Conservation (phyloP, 2,888 invertebrate genomes). For the Ctena decussata region DNA sequence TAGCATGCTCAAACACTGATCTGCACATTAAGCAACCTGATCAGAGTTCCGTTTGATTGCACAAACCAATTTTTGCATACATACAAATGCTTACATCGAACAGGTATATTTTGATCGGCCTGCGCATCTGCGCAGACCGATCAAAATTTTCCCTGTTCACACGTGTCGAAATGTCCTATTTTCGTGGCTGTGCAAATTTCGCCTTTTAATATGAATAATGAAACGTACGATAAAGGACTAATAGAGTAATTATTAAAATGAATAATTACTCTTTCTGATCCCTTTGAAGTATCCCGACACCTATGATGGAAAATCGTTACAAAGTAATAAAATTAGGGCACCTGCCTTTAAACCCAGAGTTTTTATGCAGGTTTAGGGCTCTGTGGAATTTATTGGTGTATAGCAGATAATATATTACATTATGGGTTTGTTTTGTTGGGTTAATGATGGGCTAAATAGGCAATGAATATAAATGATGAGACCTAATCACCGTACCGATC, state of each 20-base stretch:
- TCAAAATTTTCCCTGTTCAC: too few species aligned
- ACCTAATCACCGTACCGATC: not conserved
- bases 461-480: slow-evolving; percentile 11
- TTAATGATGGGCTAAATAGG: slow-evolving; percentile 5
- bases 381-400: slow-evolving; percentile 7
- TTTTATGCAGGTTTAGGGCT: not conserved
- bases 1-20: too few species aligned
- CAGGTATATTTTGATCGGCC: too few species aligned
- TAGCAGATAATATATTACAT: not conserved
- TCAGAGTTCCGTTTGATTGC: too few species aligned
- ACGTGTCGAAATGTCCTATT: too few species aligned
- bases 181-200: too few species aligned
- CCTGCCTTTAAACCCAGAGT: not conserved
- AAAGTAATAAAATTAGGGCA: slow-evolving; percentile 17
- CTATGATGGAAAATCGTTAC: not conserved
- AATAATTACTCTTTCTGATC: not conserved
- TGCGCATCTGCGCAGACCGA: too few species aligned
- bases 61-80: too few species aligned
- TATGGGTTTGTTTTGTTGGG: not conserved
- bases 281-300: not conserved
- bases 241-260: slow-evolving; percentile 17
- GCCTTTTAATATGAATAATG: not conserved
- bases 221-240: not conserved
- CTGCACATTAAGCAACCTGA: too few species aligned
- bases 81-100: too few species aligned